Percentiles rank a stretch among this genome's conserved stretches.
These are phyloP conservation scores for Archivesica marissinica DNA, from an alignment of 1,140 invertebrate genomes.

Conservation along the genomic window DNA sequence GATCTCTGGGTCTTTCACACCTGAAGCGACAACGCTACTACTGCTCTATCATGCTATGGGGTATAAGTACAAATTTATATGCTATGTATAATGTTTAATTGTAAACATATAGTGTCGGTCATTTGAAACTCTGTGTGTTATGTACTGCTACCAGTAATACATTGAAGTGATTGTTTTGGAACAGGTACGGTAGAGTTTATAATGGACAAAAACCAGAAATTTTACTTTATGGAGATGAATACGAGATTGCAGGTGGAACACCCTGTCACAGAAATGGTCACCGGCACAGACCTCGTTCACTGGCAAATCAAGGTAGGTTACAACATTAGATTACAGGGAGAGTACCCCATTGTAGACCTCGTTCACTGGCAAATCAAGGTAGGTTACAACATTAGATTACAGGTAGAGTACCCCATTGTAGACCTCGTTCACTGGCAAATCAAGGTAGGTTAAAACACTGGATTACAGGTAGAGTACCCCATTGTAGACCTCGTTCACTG, in stretches of 20 bases:
- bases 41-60: too few relatives aligned
- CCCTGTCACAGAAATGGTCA: slow-evolving; percentile 99
- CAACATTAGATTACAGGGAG: slow-evolving; percentile 86
- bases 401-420: slow-evolving; percentile 95
- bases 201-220: slow-evolving; percentile 89
- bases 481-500: slow-evolving; percentile 98
- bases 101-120: too few relatives aligned
- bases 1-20: too few relatives aligned
- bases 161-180: too few relatives aligned
- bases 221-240: slow-evolving; percentile 96
- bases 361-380: slow-evolving; percentile 97
- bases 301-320: slow-evolving; percentile 92
- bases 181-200: slow-evolving; percentile 84
- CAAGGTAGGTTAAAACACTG: slow-evolving; percentile 83
- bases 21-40: too few relatives aligned
- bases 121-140: too few relatives aligned
- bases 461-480: slow-evolving; percentile 92
- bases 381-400: slow-evolving; percentile 82
- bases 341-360: slow-evolving; percentile 98
- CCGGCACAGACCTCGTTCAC: slow-evolving; percentile 96
- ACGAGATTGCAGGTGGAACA: slow-evolving; percentile 89
- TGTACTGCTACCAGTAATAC: too few relatives aligned
- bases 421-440: slow-evolving; percentile 99
- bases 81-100: too few relatives aligned
- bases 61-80: too few relatives aligned